Evolutionary conservation across 2,797 vertebrate species (phyloP).

Genomic region (Smutsia temminckii): DNA sequence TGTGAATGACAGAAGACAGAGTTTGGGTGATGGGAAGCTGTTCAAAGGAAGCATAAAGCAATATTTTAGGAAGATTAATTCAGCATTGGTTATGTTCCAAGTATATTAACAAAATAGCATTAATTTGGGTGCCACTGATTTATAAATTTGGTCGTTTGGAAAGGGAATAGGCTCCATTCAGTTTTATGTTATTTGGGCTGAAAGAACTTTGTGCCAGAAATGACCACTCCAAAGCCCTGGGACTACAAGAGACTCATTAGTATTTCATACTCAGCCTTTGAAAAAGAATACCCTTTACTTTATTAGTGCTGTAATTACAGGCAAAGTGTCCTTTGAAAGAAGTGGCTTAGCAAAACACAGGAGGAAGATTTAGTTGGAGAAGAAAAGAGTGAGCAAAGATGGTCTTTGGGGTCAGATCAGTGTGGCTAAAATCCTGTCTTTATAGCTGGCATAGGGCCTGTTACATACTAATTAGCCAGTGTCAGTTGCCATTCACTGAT

Average conservation of each 20-base stretch:
- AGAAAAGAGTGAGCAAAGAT: background rate
- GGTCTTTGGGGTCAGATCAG: background rate
- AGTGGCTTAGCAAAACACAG: slow-evolving; percentile 9
- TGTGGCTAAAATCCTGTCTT: background rate
- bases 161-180: background rate
- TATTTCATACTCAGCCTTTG: background rate
- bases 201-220: background rate
- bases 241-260: background rate
- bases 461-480: background rate
- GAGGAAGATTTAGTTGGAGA: background rate
- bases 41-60: background rate
- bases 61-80: background rate
- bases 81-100: background rate
- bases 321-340: background rate
- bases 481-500: background rate
- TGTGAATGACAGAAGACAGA: background rate
- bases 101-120: background rate
- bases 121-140: background rate
- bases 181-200: background rate
- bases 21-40: background rate
- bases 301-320: background rate
- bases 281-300: background rate
- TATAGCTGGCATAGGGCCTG: background rate
- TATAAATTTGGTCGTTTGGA: background rate
- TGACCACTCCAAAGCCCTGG: background rate